Evolutionary conservation across 92 coral and sea anemone genomes (phyloP).

Genomic region (Chrysogorgia sp.): DNA sequence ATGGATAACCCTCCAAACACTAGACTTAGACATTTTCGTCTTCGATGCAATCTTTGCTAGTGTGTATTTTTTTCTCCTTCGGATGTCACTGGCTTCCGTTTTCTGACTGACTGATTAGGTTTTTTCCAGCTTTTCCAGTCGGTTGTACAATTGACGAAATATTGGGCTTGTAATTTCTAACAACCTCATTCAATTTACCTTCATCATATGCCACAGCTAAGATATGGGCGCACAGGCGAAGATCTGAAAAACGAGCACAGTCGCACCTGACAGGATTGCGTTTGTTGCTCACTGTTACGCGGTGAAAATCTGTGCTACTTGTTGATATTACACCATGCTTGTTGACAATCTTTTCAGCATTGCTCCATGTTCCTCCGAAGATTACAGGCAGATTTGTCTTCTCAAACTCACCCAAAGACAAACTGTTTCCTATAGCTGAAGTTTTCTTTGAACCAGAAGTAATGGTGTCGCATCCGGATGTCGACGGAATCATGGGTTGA

Average conservation of each 20-base stretch:
- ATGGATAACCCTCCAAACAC: too few relatives aligned
- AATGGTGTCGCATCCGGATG: too few relatives aligned
- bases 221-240: constrained; percentile 43
- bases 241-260: constrained; percentile 44
- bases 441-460: too few relatives aligned
- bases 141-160: constrained; percentile 1
- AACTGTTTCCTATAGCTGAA: background rate
- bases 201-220: constrained; percentile 46
- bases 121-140: constrained; percentile 12
- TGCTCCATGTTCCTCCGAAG: constrained; percentile 12
- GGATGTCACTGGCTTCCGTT: background rate
- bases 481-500: too few relatives aligned
- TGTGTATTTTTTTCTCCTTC: constrained; percentile 1
- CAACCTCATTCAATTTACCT: constrained; percentile 21
- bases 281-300: constrained; percentile 43
- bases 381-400: constrained; percentile 25
- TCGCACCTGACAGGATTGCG: constrained; percentile 48
- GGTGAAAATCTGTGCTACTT: constrained; percentile 31
- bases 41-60: too few relatives aligned
- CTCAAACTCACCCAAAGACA: constrained; percentile 28
- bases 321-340: constrained; percentile 18
- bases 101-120: constrained; percentile 7
- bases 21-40: too few relatives aligned
- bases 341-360: constrained; percentile 18
- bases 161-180: background rate